Conservation (phyloP, 1,140 invertebrate genomes). For the Delia radicum region DNA sequence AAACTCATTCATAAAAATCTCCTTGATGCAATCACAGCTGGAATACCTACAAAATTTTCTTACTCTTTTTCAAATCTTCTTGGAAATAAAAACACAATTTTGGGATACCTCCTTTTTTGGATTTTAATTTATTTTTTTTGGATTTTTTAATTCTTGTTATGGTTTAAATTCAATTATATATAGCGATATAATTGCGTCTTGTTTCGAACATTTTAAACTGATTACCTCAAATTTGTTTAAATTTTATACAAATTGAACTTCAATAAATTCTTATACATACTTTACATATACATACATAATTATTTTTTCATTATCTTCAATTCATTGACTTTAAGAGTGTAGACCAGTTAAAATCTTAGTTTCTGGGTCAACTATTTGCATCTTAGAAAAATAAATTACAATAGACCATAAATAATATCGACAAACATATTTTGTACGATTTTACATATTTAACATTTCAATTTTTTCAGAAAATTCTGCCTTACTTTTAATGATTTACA, state of each 20-base stretch:
- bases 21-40: background rate
- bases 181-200: background rate
- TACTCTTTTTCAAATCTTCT: background rate
- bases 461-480: no score
- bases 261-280: background rate
- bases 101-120: background rate
- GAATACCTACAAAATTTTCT: background rate
- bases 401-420: no score
- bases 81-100: background rate
- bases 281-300: background rate
- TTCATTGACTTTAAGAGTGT: background rate
- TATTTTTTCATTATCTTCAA: background rate
- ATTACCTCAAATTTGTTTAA: background rate
- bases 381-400: background rate
- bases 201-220: background rate
- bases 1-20: background rate
- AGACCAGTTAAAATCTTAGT: background rate
- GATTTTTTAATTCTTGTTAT: background rate
- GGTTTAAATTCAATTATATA: background rate
- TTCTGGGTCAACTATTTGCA: background rate
- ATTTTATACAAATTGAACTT: background rate
- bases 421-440: no score
- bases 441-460: no score
- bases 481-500: no score
- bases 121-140: background rate